Base-by-base conservation (phyloP, 2,888 invertebrate species). In the Lingula anatina region DNA sequence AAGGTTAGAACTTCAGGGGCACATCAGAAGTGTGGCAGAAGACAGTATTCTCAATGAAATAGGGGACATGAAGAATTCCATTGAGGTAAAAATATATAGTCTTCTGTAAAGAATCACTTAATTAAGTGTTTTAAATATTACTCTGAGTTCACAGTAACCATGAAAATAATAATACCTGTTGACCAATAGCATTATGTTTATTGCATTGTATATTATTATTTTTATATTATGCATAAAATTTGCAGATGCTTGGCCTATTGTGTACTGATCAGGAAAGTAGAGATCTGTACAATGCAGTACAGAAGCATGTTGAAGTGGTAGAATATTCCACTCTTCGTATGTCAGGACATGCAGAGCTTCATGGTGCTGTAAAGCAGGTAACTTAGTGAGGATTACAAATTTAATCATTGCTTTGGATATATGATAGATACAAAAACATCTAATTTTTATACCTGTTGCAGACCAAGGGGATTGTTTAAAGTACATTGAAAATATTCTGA, bases 1-100 rank as follows among this genome's bases (percentile, higher is more conserved):
- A 59, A 69, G 84, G 44, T 75, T 81, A 46, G 80, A 82, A 50
- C 76, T 83, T 24, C 83, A 83, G 62, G 78, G 79, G 56, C 73
- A 83, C 46, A 79, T 81, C 46, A 67, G 83, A 43, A 83, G 84
- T 69, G 81, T 82, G 59, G 82, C 83, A 0, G 84, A 84, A 68
- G 77, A 75, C 51, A 83, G 84, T 68, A 76, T 83, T 50, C 76
- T 78, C 47, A 70, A 70, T 37, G 83, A 84, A 70, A 74, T 83
- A 35, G 75, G 79, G 47, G 76, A 78, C 41, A 72, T 84, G 18
- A 68, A 71, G 45, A 65, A 66, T 0, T 66, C 68, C 28, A 53
- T 78, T n/a, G 68, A 73, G 62, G 79, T 78, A 55, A 51, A n/a
- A n/a, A n/a, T n/a, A n/a, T n/a, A n/a, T n/a, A n/a, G n/a, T n/a